These are phyloP conservation scores for Zaprionus capensis DNA, from an alignment of 1,140 invertebrate genomes.

Conservation along the genomic window DNA sequence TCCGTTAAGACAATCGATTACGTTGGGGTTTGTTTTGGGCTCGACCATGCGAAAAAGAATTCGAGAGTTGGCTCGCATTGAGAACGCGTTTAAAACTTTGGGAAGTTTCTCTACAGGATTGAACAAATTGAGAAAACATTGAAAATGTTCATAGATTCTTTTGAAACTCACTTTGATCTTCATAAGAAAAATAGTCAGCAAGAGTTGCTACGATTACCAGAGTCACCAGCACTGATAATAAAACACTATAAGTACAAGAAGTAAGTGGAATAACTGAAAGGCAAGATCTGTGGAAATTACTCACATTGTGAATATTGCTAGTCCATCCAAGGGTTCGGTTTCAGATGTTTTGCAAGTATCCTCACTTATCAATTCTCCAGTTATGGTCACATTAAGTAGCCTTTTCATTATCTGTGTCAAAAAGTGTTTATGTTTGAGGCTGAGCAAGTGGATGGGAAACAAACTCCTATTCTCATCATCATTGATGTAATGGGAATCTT, in stretches of 20 bases:
- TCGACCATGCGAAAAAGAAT: constrained; percentile 41
- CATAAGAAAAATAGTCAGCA: constrained; percentile 59
- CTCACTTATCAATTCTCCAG: constrained; percentile 24
- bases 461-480: constrained; percentile 26
- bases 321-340: constrained; percentile 13
- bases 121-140: neutral
- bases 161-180: constrained; percentile 46
- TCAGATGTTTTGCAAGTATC: constrained; percentile 45
- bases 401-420: constrained; percentile 29
- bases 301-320: constrained; percentile 63
- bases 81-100: constrained; percentile 43
- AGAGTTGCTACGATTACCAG: constrained; percentile 35
- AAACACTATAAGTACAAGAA: constrained; percentile 15
- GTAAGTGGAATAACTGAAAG: neutral
- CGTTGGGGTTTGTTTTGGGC: constrained; percentile 55
- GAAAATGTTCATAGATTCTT: neutral
- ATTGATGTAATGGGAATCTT: constrained; percentile 10
- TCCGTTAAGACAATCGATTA: constrained; percentile 85
- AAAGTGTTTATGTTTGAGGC: constrained; percentile 44
- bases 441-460: constrained; percentile 53
- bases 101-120: constrained; percentile 30
- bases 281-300: neutral
- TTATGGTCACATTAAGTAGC: constrained; percentile 30
- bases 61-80: constrained; percentile 51
- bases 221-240: constrained; percentile 41